Conservation (phyloP, 2,888 invertebrate genomes). For the Latheticus oryzae region DNA sequence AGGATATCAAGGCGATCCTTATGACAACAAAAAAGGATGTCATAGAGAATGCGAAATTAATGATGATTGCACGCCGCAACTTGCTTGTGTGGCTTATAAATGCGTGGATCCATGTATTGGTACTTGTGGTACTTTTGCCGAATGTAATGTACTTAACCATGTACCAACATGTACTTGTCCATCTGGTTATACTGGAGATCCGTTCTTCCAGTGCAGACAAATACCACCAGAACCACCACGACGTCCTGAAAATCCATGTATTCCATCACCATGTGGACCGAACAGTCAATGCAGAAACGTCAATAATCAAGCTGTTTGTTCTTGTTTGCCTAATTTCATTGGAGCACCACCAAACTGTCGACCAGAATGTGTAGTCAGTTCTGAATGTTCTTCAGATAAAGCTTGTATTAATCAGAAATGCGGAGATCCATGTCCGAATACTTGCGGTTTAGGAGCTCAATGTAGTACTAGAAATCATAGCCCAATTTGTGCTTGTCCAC, state of each 20-base stretch:
- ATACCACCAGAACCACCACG: conserved; percentile 66
- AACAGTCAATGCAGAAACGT: conserved; percentile 86
- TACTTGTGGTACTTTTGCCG: conserved; percentile 83
- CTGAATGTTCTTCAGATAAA: conserved; percentile 83
- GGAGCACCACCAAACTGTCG: conserved; percentile 85
- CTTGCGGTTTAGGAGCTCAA: conserved; percentile 86
- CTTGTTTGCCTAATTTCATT: conserved; percentile 82
- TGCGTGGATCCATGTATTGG: conserved; percentile 88
- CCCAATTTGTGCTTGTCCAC: conserved; percentile 87
- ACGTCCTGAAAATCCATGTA: conserved; percentile 75
- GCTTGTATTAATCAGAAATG: conserved; percentile 90
- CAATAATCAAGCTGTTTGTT: conserved; percentile 85
- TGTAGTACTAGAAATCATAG: conserved; percentile 87
- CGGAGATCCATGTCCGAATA: conserved; percentile 87
- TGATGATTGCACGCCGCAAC: conserved; percentile 77
- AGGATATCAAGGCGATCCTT: conserved; percentile 86
- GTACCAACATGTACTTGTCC: conserved; percentile 83
- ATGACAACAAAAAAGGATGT: conserved; percentile 76
- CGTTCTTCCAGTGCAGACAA: conserved; percentile 80
- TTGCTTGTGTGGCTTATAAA: conserved; percentile 84
- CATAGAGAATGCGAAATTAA: conserved; percentile 83
- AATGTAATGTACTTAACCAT: conserved; percentile 82
- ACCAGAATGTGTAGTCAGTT: conserved; percentile 88
- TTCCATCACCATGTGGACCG: conserved; percentile 88
- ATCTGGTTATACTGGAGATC: conserved; percentile 82